Evolutionary conservation across 2,888 invertebrate species (phyloP).

Genomic region (Brachyptera risi): DNA sequence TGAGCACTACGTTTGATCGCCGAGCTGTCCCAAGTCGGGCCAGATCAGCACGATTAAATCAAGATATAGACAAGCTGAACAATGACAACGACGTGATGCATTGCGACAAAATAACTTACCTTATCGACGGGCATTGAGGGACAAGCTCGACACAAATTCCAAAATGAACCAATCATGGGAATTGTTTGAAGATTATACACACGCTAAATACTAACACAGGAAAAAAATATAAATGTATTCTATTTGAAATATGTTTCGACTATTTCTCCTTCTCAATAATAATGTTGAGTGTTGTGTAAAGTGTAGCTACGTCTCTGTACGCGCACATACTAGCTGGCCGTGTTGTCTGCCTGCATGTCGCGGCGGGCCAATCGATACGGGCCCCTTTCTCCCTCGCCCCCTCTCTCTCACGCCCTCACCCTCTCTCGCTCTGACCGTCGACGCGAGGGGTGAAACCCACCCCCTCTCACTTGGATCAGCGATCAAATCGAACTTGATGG

Average conservation of each 20-base stretch:
- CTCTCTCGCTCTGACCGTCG: no score
- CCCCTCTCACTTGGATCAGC: no score
- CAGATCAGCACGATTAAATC: neutral
- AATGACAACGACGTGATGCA: neutral
- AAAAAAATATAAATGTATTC: neutral
- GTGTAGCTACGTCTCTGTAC: neutral
- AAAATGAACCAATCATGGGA: slow-evolving; percentile 92
- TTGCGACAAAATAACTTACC: slow-evolving; percentile 55
- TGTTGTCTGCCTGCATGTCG: neutral
- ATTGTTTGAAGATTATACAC: slow-evolving; percentile 21
- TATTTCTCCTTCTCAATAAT: no score
- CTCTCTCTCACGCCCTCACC: no score
- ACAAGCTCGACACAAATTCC: slow-evolving; percentile 95
- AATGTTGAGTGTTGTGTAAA: neutral
- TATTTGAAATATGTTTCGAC: slow-evolving; percentile 1
- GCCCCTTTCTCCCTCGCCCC: slow-evolving; percentile 13
- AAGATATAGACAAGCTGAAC: neutral
- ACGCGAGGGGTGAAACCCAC: no score
- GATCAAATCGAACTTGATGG: no score
- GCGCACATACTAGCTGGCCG: slow-evolving; percentile 12
- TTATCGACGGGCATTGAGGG: slow-evolving; percentile 95
- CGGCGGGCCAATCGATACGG: slow-evolving; percentile 15
- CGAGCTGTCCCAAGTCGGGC: neutral
- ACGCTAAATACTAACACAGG: neutral
- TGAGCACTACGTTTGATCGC: neutral